Percentiles rank a stretch among this genome's conserved stretches.
phyloP scores from a whole-genome alignment of 1,140 invertebrate genomes.

The Ceratoteleas bidentatus region DNA sequence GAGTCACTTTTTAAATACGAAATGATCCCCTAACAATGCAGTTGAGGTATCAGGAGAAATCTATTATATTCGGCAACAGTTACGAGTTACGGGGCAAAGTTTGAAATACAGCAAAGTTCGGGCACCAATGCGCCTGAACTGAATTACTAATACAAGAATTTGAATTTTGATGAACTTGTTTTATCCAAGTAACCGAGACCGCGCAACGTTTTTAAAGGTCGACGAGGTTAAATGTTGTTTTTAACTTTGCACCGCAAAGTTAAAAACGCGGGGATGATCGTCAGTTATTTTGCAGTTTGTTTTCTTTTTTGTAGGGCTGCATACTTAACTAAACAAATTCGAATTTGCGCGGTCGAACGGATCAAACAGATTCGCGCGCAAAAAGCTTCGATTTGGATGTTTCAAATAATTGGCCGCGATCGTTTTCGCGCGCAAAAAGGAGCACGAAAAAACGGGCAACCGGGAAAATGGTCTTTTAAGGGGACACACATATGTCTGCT shows the following conservation, averaged over 20 bases:
- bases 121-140: background rate
- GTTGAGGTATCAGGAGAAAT: background rate
- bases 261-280: too few relatives aligned
- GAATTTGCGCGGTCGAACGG: background rate
- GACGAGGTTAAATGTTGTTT: too few relatives aligned
- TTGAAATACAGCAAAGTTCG: background rate
- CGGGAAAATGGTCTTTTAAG: conserved; percentile 26
- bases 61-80: background rate
- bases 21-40: background rate
- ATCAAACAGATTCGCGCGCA: background rate
- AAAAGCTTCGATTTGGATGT: background rate
- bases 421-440: background rate
- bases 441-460: background rate
- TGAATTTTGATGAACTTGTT: background rate
- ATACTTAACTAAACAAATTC: background rate
- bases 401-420: conserved; percentile 2
- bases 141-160: background rate
- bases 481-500: conserved; percentile 34
- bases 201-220: too few relatives aligned
- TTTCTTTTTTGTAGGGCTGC: too few relatives aligned
- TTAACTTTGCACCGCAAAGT: too few relatives aligned
- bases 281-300: too few relatives aligned
- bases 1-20: conserved; percentile 4
- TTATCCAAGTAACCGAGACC: too few relatives aligned
- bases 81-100: background rate